Evolutionary conservation across 2,888 invertebrate species (phyloP).

Genomic region (Patella ulyssiponensis): DNA sequence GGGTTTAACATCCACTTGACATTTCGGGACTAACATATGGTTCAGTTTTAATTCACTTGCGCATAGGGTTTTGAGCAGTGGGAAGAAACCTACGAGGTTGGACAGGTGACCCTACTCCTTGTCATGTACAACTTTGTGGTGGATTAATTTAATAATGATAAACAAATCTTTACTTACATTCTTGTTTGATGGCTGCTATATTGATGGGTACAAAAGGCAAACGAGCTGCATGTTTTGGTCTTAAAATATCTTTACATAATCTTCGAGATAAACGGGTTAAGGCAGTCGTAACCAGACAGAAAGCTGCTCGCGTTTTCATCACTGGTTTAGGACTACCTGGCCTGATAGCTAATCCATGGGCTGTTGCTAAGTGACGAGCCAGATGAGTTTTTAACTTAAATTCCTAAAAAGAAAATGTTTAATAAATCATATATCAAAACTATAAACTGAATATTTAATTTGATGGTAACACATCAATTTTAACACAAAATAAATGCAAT

Average conservation of each 20-base stretch:
- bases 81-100: too few relatives aligned
- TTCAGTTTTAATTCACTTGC: too few relatives aligned
- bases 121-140: background rate
- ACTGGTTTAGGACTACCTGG: conserved; percentile 89
- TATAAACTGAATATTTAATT: too few relatives aligned
- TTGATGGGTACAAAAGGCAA: conserved; percentile 82
- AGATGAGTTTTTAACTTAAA: conserved; percentile 96
- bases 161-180: conserved; percentile 77
- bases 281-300: conserved; percentile 92
- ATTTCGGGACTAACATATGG: too few relatives aligned
- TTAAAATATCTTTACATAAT: conserved; percentile 83
- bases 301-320: conserved; percentile 97
- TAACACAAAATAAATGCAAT: too few relatives aligned
- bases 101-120: too few relatives aligned
- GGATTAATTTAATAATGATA: background rate
- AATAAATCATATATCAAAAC: background rate
- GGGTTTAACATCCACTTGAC: too few relatives aligned
- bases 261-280: conserved; percentile 91
- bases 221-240: conserved; percentile 89
- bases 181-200: conserved; percentile 84
- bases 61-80: too few relatives aligned
- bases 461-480: too few relatives aligned
- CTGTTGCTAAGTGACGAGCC: conserved; percentile 92
- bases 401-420: conserved; percentile 75
- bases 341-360: conserved; percentile 85